Evolutionary conservation across 2,797 vertebrate species (phyloP).

Genomic region (Hyperoplus lanceolatus): DNA sequence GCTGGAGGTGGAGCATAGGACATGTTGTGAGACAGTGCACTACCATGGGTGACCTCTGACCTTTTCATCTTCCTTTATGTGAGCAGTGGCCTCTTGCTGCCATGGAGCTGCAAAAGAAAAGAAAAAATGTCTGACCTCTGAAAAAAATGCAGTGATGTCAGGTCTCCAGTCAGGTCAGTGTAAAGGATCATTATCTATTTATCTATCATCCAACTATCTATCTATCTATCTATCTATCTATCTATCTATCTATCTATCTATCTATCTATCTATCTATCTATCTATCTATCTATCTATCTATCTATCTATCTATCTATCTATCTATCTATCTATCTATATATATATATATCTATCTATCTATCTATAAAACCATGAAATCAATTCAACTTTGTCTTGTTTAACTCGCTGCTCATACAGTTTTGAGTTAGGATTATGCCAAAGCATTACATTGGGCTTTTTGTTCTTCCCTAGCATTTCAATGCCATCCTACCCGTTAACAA

Average conservation of each 20-base stretch:
- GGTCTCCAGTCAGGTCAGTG: neutral
- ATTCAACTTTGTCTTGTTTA: slow-evolving; percentile 38
- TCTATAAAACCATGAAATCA: slow-evolving; percentile 28
- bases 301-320: too few relatives aligned
- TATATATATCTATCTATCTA: neutral
- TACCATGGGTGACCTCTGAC: slow-evolving; percentile 42
- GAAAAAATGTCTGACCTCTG: slow-evolving; percentile 6
- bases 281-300: too few relatives aligned
- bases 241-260: too few relatives aligned
- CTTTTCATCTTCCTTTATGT: slow-evolving; percentile 50
- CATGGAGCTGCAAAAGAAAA: slow-evolving; percentile 26
- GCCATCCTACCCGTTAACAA: slow-evolving; percentile 73
- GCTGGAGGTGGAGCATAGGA: slow-evolving; percentile 27
- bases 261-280: too few relatives aligned
- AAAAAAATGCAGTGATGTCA: slow-evolving; percentile 6
- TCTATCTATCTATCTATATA: too few relatives aligned
- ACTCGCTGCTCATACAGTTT: slow-evolving; percentile 28
- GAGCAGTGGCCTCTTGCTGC: slow-evolving; percentile 52
- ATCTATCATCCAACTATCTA: too few relatives aligned
- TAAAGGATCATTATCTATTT: slow-evolving; percentile 9
- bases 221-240: too few relatives aligned
- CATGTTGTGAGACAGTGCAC: slow-evolving; percentile 45
- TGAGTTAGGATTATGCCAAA: slow-evolving; percentile 62
- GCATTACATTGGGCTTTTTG: slow-evolving; percentile 75
- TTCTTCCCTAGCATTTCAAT: slow-evolving; percentile 66